Evolutionary conservation across 2,888 invertebrate genomes (phyloP), one percentile per base, ranked within the genome.

Genomic region (Sicus ferrugineus): DNA sequence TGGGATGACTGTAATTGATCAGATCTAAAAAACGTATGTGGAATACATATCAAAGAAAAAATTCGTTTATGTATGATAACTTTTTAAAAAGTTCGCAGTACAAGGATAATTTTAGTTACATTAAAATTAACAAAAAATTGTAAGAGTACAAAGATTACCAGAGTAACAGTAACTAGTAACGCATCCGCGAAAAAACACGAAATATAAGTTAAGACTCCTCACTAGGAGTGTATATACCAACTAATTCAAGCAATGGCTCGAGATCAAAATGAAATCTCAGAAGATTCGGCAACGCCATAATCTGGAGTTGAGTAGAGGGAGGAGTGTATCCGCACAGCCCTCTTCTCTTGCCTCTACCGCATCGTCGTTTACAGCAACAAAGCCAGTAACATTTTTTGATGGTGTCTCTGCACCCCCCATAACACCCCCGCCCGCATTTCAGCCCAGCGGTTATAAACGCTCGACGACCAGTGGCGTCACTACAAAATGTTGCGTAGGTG

Each of bases 371-470:
- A 79, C 79, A 46, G 77, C 80, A 34, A 73, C 19, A 7, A 16
- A 46, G 16, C 19, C 48, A 2, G 79, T 80, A 54, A 80, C 81
- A 3, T 81, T 82, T 46, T 78, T 78, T 59, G 82, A 82, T 38
- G 79, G 76, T 31, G 79, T 84, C 66, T 86, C 86, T 64, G 89
- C 88, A 73, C 87, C 89, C 31, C 90, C 90, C 31, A 90, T 90
- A 74, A 90, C 90, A 34, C 90, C 90, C 30, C 91, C 91, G 19
- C 90, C 90, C 9, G 90, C 90, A 69, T 91, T 91, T 78, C 84
- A 89, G 65, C 88, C 89, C 3, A 88, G 89, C 28, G 89, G 89
- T 52, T 89, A 89, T 78, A 88, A 87, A 75, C 79, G 84, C 23
- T 68, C 68, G 14, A 62, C 68, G 21, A 52, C 67, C 11, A 67